These are phyloP conservation scores for Encarsia formosa DNA, from an alignment of 2,888 invertebrate genomes.

Conservation along the genomic window DNA sequence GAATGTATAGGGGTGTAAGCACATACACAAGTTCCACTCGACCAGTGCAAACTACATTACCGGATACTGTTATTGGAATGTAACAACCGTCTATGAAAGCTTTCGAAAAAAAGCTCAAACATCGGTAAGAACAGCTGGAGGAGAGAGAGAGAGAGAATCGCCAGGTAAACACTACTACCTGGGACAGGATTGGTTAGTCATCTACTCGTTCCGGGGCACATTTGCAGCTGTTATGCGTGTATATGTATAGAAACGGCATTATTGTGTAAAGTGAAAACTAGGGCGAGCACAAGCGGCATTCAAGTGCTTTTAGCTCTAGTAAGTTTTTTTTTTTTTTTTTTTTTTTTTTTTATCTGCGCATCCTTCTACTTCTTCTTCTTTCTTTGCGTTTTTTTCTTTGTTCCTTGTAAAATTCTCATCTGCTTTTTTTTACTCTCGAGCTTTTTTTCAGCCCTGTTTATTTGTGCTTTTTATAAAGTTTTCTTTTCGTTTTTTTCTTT, in stretches of 20 bases:
- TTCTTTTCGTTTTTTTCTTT: too few relatives aligned
- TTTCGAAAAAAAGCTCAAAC: neutral
- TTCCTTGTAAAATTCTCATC: neutral
- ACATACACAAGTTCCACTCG: too few relatives aligned
- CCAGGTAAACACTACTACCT: too few relatives aligned
- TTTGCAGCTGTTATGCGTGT: neutral
- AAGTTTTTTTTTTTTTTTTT: neutral
- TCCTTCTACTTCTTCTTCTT: conserved; percentile 1
- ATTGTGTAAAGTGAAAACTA: conserved; percentile 28
- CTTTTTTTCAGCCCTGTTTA: neutral
- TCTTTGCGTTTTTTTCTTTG: neutral
- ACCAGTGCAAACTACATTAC: too few relatives aligned
- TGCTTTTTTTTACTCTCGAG: neutral
- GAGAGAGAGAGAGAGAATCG: too few relatives aligned
- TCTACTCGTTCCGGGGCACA: neutral
- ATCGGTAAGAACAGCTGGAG: too few relatives aligned
- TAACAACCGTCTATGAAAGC: too few relatives aligned
- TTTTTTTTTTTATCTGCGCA: neutral
- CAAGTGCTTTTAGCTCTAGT: conserved; percentile 29
- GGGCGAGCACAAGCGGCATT: conserved; percentile 28
- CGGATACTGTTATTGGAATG: too few relatives aligned
- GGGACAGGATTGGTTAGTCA: too few relatives aligned
- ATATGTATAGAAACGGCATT: too few relatives aligned
- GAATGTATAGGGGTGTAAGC: too few relatives aligned
- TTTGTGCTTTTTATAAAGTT: neutral